phyloP scores from a whole-genome alignment of 2,113 vertebrate species.

The Hipposideros armiger region DNA sequence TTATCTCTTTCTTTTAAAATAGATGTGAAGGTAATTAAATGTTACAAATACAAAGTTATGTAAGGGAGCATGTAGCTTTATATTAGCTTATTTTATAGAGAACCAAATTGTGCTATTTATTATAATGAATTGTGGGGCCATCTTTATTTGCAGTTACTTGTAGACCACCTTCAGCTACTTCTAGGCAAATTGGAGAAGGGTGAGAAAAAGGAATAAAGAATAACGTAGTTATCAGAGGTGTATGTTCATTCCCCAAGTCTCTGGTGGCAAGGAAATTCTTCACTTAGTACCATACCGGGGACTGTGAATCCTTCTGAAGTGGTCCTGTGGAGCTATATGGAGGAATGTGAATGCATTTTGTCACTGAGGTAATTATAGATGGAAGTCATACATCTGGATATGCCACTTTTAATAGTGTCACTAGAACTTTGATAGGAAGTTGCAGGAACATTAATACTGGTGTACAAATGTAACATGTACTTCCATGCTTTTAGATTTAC shows the following conservation, averaged over 20 bases:
- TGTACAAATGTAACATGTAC: background rate
- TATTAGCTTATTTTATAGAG: constrained; percentile 39
- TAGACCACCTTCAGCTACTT: background rate
- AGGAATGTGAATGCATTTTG: background rate
- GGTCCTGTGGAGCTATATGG: background rate
- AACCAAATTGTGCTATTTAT: background rate
- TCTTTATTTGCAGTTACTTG: background rate
- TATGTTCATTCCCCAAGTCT: background rate
- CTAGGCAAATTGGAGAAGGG: background rate
- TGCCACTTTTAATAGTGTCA: background rate
- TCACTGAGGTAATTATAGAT: background rate
- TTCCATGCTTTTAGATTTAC: background rate
- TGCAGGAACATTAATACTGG: background rate
- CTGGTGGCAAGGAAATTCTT: background rate
- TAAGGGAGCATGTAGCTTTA: background rate
- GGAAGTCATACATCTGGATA: background rate
- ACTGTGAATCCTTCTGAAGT: background rate
- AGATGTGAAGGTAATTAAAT: background rate
- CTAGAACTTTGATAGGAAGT: background rate
- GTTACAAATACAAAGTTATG: background rate
- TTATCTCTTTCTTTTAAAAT: constrained; percentile 46
- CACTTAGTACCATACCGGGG: background rate
- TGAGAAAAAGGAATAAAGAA: background rate
- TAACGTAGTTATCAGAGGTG: background rate
- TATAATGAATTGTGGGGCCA: background rate